These are phyloP conservation scores for Trypoxylus dichotomus DNA, from an alignment of 1,140 invertebrate species.

Conservation along the genomic window DNA sequence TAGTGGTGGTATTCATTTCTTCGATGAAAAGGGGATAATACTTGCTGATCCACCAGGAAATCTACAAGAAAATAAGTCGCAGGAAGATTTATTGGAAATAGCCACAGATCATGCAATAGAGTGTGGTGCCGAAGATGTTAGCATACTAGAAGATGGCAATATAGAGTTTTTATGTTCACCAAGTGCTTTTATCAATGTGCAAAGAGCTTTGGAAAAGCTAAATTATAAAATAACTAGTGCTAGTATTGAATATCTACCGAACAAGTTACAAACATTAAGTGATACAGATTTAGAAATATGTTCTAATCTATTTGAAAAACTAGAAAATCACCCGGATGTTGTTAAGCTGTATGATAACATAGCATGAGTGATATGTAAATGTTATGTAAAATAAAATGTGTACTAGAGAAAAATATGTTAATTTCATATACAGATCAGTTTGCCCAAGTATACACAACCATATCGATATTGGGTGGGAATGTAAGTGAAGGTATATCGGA, in stretches of 20 bases:
- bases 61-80: neutral
- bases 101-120: constrained; percentile 66
- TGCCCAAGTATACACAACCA: too few species aligned
- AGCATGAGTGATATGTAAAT: constrained; percentile 38
- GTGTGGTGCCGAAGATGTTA: constrained; percentile 64
- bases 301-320: constrained; percentile 52
- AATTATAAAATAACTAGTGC: constrained; percentile 56
- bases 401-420: too few species aligned
- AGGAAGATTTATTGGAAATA: constrained; percentile 54
- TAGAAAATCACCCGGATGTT: constrained; percentile 56
- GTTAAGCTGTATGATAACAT: constrained; percentile 59
- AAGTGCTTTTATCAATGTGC: constrained; percentile 46
- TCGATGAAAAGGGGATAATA: neutral
- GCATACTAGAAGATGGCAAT: constrained; percentile 52
- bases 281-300: constrained; percentile 53
- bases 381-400: neutral
- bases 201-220: constrained; percentile 50
- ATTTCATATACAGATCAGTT: too few species aligned
- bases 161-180: constrained; percentile 56
- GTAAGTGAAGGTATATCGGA: too few species aligned
- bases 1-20: neutral
- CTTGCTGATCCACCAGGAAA: neutral
- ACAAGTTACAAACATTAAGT: constrained; percentile 47
- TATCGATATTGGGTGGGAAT: too few species aligned
- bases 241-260: constrained; percentile 56